These are phyloP conservation scores for Cassiopea andromeda DNA, from an alignment of 30 jellyfish, hydroid and myxozoan genomes.

Conservation along the genomic window DNA sequence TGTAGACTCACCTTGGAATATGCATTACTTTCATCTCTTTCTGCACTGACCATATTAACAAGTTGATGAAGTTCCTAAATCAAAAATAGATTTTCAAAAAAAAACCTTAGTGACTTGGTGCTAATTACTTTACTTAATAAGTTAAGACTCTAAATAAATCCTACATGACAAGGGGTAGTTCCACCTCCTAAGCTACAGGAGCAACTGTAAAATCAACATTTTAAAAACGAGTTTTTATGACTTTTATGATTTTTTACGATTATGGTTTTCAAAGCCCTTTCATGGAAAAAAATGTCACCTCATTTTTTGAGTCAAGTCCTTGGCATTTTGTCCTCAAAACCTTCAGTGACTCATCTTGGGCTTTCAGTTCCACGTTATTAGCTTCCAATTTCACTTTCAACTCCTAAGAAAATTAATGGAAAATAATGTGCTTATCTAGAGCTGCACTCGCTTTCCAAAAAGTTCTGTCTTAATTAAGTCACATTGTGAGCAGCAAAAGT, in stretches of 20 bases:
- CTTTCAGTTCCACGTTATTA: slow-evolving; percentile 51
- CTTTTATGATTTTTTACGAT: no score
- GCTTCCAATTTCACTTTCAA: slow-evolving; percentile 59
- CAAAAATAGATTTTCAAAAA: neutral
- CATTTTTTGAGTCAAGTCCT: slow-evolving; percentile 55
- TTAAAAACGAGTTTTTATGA: neutral
- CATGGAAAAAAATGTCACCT: slow-evolving; percentile 17
- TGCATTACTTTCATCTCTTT: slow-evolving; percentile 66
- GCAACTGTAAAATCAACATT: neutral
- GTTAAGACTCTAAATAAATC: neutral
- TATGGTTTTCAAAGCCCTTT: neutral
- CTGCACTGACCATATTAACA: slow-evolving; percentile 59
- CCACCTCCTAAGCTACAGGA: neutral
- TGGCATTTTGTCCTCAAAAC: slow-evolving; percentile 55
- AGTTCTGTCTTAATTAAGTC: no score
- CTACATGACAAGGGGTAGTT: neutral
- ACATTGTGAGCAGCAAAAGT: no score
- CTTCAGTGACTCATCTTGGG: slow-evolving; percentile 44
- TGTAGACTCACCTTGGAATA: slow-evolving; percentile 42
- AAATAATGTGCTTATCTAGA: no score
- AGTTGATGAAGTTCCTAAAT: slow-evolving; percentile 55
- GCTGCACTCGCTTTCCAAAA: no score
- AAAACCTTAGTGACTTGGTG: no score
- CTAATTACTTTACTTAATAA: no score
- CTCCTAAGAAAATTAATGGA: slow-evolving; percentile 36